Evolutionary conservation across 2,888 invertebrate species (phyloP), one percentile per base, ranked within the genome.

Genomic region (Nomada goodeniana): DNA sequence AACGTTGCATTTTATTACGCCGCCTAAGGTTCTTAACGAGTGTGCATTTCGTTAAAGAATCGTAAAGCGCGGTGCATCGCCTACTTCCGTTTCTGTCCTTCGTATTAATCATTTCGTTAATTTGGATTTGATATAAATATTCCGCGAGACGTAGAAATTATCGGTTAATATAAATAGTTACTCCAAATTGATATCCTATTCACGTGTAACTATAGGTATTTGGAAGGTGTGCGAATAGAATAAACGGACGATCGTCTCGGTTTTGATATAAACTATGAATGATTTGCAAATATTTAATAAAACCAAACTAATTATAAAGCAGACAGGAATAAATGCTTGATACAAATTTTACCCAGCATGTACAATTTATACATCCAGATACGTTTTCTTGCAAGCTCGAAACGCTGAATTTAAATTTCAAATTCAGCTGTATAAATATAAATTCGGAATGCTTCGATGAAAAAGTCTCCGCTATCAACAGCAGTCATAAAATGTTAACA

Each of bases 21-120:
- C 11, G 23, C 26, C 61, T 42, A n/a, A 71, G 44, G 5, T 23
- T 36, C 23, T 55, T 60, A 65, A 71, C 72, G 59, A 77, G 72
- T 72, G 44, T 36, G 23, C 26, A 68, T 71, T 65, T 68, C 65
- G 47, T 57, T n/a, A 15, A 44, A 47, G 60, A 29, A 55, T 18
- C 2, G 50, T 42, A 67, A 50, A 29, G n/a, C 26, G 20, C 4
- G 18, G 9, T 18, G 9, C 44, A 42, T 68, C 26, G 26, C 52
- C 65, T 59, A 26, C 18, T 64, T 52, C n/a, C 13, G 13, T 18
- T 59, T 47, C 23, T 20, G n/a, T 36, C 23, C 26, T 3, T 11
- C 68, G 26, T 47, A 11, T 23, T 42, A 20, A 50, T 71, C 20
- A 64, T 59, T 64, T 59, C 44, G 42, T 42, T 57, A 63, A 76